A percentile compares a stretch with the other conserved stretches of the same genome.
Evolutionary conservation across 2,888 invertebrate genomes (phyloP).

Genomic region (Entomobrya multifasciata): DNA sequence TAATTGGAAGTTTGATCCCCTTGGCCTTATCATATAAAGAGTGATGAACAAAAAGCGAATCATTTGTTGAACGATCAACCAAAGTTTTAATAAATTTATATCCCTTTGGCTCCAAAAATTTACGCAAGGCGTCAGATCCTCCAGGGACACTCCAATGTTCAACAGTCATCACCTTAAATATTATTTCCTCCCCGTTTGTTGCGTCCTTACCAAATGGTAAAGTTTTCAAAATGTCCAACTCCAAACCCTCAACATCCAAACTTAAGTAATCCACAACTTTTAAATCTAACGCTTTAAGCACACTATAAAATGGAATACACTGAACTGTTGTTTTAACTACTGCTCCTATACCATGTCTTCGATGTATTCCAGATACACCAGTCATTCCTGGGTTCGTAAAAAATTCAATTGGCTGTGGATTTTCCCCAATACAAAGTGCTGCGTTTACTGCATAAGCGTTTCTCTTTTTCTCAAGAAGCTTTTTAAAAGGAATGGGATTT

Average conservation of each 20-base stretch:
- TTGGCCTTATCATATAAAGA: neutral
- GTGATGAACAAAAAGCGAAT: neutral
- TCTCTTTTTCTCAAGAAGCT: slow-evolving; percentile 34
- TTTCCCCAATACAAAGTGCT: slow-evolving; percentile 32
- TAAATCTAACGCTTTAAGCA: neutral
- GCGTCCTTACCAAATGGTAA: slow-evolving; percentile 81
- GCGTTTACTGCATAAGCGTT: slow-evolving; percentile 51
- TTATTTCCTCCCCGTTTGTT: neutral
- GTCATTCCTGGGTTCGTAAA: neutral
- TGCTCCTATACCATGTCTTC: too few relatives aligned
- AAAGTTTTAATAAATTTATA: neutral
- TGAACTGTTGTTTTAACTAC: neutral
- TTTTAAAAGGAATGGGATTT: slow-evolving; percentile 37
- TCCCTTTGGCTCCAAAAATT: neutral
- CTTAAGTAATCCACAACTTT: slow-evolving; percentile 35
- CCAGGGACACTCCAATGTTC: neutral
- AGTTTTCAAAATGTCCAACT: slow-evolving; percentile 81
- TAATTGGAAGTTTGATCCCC: too few relatives aligned
- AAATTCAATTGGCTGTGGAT: neutral
- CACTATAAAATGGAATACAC: neutral
- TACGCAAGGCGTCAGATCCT: neutral
- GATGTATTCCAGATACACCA: too few relatives aligned
- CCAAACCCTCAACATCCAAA: slow-evolving; percentile 81
- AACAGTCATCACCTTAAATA: neutral
- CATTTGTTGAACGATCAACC: neutral